These are phyloP conservation scores for Cercopithecus hamlyni DNA, from an alignment of 2,797 vertebrate species.

Conservation along the genomic window DNA sequence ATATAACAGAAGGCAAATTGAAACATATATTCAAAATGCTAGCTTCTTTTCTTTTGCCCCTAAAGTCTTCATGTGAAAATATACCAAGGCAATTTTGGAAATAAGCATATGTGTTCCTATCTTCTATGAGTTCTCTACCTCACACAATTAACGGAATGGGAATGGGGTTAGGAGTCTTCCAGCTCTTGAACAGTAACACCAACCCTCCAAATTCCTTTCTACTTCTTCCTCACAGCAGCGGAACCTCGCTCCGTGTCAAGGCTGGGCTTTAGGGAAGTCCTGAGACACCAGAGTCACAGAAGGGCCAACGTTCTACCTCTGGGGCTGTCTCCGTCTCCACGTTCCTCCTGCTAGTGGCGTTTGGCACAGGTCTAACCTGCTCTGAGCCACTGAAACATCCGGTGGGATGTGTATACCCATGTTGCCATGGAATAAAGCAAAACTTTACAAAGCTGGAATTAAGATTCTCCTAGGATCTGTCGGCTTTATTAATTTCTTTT, in stretches of 20 bases:
- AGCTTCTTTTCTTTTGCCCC: background rate
- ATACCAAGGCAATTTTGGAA: background rate
- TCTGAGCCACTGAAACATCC: background rate
- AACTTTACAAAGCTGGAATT: slow-evolving; percentile 69
- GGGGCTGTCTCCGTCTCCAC: background rate
- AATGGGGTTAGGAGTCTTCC: background rate
- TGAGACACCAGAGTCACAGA: background rate
- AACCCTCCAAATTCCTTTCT: background rate
- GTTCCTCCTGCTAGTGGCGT: background rate
- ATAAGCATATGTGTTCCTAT: fast-evolving
- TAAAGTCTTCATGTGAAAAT: background rate
- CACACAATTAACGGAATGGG: fast-evolving
- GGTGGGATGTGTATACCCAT: slow-evolving; percentile 57
- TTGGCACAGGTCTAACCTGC: slow-evolving; percentile 78
- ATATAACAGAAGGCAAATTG: background rate
- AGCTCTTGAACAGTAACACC: background rate
- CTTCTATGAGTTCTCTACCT: background rate
- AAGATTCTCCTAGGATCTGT: slow-evolving; percentile 73
- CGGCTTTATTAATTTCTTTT: slow-evolving; percentile 37
- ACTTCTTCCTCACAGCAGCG: background rate
- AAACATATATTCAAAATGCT: background rate
- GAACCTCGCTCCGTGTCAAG: background rate
- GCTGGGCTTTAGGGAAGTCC: background rate
- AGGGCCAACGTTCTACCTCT: fast-evolving
- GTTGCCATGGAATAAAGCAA: slow-evolving; percentile 80